Percentiles rank a stretch among this genome's conserved stretches.
phyloP scores from a whole-genome alignment of 2,888 invertebrate species.

The Eupithecia centaureata region DNA sequence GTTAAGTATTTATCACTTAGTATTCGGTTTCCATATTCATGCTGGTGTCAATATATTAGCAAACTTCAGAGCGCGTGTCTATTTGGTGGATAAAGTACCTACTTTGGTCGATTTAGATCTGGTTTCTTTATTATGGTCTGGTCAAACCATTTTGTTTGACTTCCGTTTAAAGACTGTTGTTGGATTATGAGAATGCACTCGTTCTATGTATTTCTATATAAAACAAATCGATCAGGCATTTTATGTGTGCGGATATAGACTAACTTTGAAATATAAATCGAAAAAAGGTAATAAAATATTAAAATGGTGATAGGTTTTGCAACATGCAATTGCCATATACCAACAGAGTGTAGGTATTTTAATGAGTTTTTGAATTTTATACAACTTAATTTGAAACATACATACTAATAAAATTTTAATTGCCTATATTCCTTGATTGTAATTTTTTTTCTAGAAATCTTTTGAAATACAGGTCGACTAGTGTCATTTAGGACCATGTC shows the following conservation, averaged over 20 bases:
- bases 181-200: background rate
- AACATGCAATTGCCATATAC: background rate
- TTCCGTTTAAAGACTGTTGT: background rate
- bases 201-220: background rate
- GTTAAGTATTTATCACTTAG: background rate
- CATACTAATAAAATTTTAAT: too few relatives aligned
- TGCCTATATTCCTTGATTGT: too few relatives aligned
- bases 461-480: background rate
- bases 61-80: background rate
- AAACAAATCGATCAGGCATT: background rate
- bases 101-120: background rate
- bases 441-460: too few relatives aligned
- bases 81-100: background rate
- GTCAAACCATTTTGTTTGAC: background rate
- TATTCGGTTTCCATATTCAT: background rate
- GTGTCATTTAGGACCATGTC: too few relatives aligned
- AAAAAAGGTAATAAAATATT: background rate
- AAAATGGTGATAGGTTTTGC: background rate
- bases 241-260: background rate
- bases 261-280: background rate
- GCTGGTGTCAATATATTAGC: too few relatives aligned
- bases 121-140: background rate
- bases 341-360: background rate
- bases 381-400: too few relatives aligned
- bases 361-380: too few relatives aligned